A percentile compares a stretch with the other conserved stretches of the same genome.
phyloP scores from a whole-genome alignment of 2,113 vertebrate species.

The Lasiurus borealis region DNA sequence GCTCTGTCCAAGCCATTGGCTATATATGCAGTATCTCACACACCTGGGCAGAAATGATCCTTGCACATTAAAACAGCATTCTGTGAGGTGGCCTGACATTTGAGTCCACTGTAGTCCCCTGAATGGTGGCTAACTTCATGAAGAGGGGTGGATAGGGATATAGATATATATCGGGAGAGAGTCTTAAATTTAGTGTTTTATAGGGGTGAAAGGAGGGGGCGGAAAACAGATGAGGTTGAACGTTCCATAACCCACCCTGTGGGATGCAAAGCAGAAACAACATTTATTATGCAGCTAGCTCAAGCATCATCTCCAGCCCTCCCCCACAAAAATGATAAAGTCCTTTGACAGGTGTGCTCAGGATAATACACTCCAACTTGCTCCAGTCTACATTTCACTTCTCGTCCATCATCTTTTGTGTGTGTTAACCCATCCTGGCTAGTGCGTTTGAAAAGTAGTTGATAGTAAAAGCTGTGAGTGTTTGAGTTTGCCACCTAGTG shows the following conservation, averaged over 20 bases:
- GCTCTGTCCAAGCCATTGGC: neutral
- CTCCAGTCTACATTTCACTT: neutral
- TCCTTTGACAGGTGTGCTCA: neutral
- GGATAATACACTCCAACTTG: neutral
- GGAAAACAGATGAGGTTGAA: neutral
- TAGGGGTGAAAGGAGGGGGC: rapidly evolving
- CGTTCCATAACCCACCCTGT: neutral
- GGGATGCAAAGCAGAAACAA: constrained; percentile 24
- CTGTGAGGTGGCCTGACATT: neutral
- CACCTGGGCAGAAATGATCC: neutral
- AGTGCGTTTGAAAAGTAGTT: neutral
- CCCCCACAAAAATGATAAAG: neutral
- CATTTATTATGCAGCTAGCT: neutral
- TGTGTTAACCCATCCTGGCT: neutral
- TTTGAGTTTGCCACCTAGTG: constrained; percentile 73
- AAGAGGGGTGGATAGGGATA: neutral
- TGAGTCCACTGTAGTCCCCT: neutral
- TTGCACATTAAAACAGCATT: neutral
- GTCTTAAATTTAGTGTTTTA: constrained; percentile 1
- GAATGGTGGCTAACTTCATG: neutral
- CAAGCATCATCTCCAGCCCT: neutral
- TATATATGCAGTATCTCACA: neutral
- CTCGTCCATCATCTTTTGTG: neutral
- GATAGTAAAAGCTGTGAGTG: neutral
- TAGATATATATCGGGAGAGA: neutral